A percentile compares a stretch with the other conserved stretches of the same genome.
Evolutionary conservation across 2,888 invertebrate species (phyloP).

Genomic region (Gerris lacustris): DNA sequence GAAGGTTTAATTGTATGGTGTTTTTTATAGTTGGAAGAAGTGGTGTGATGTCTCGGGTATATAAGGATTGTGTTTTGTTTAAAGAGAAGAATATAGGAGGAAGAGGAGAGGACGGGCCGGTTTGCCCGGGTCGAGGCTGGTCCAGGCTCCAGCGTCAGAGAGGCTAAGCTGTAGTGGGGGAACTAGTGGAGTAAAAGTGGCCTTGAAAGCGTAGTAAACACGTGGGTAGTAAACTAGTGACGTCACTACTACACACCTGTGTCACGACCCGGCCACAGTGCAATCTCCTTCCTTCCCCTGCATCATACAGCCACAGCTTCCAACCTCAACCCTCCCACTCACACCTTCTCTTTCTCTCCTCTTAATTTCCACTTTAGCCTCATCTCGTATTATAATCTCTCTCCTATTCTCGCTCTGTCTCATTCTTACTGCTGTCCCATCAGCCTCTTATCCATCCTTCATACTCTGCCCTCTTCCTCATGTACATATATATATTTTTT

Average conservation of each 20-base stretch:
- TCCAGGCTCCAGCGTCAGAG: neutral
- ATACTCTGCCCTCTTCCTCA: neutral
- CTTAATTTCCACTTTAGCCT: neutral
- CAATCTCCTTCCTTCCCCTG: neutral
- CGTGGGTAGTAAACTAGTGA: neutral
- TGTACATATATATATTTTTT: neutral
- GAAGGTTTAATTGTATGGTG: too few relatives aligned
- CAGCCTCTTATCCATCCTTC: neutral
- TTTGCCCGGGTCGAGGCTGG: neutral
- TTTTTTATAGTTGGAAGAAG: too few relatives aligned
- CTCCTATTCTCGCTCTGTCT: neutral
- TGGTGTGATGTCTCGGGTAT: too few relatives aligned
- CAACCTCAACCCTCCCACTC: neutral
- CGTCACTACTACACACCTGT: slow-evolving; percentile 1
- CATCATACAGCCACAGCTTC: neutral
- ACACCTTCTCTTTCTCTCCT: neutral
- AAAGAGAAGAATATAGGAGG: neutral
- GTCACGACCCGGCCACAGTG: neutral
- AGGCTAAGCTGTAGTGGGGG: neutral
- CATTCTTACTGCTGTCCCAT: neutral
- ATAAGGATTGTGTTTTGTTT: too few relatives aligned
- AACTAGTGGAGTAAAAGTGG: neutral
- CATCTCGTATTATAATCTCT: neutral
- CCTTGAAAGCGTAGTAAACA: slow-evolving; percentile 2
- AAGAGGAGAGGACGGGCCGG: neutral